Evolutionary conservation across 2,113 vertebrate species (phyloP).

Genomic region (Lagopus leucura): DNA sequence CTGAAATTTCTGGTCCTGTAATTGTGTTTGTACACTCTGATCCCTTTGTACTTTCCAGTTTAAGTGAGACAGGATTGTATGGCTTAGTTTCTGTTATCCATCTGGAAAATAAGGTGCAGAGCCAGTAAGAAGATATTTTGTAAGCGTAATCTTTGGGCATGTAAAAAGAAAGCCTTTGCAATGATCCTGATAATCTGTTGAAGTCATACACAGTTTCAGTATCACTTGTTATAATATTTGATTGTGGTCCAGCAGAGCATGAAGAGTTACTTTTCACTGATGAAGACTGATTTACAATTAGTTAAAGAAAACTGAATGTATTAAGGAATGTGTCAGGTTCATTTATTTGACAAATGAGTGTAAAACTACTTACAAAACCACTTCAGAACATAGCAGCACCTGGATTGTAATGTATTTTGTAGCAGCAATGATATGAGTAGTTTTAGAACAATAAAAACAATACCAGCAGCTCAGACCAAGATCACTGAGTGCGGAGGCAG

Average conservation of each 20-base stretch:
- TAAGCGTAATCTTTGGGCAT: neutral
- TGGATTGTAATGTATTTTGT: neutral
- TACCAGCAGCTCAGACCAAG: neutral
- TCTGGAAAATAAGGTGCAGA: neutral
- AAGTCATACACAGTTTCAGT: conserved; percentile 51
- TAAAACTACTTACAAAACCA: neutral
- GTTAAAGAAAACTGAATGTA: conserved; percentile 20
- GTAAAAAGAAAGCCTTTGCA: neutral
- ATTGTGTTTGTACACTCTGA: neutral
- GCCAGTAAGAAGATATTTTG: neutral
- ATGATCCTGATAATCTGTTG: conserved; percentile 44
- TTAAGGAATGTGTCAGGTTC: conserved; percentile 38
- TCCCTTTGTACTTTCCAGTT: neutral
- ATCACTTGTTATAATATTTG: conserved; percentile 44
- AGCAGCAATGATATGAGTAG: neutral
- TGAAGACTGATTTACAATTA: conserved; percentile 51
- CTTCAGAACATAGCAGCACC: neutral
- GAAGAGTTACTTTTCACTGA: conserved; percentile 49
- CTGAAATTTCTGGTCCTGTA: neutral
- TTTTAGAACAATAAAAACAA: neutral
- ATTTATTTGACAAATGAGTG: conserved; percentile 45
- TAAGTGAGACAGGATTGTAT: neutral
- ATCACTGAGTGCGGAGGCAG: neutral
- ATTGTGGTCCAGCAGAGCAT: conserved; percentile 47
- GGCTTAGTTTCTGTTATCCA: neutral